A percentile compares a stretch with the other conserved stretches of the same genome.
Evolutionary conservation across 2,797 vertebrate species (phyloP).

Genomic region (Erithacus rubecula): DNA sequence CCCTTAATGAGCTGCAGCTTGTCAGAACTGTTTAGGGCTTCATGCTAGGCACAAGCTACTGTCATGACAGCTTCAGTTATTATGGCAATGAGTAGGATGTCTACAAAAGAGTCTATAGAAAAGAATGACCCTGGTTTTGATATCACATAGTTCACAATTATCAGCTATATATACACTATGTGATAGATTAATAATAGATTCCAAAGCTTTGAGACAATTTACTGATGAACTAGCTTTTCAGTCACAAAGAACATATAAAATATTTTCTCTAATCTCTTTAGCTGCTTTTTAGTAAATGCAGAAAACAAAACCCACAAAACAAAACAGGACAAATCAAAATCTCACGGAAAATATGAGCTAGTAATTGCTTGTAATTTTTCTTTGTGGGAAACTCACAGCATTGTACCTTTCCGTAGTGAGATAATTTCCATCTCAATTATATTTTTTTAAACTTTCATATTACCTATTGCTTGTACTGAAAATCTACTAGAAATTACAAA

Average conservation of each 20-base stretch:
- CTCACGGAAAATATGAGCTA: not conserved
- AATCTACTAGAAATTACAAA: not conserved
- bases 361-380: not conserved
- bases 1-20: conserved; percentile 98
- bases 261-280: conserved; percentile 12
- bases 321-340: not conserved
- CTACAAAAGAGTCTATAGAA: conserved; percentile 75
- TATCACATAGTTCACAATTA: conserved; percentile 74
- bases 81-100: conserved; percentile 80
- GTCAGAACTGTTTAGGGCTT: conserved; percentile 95
- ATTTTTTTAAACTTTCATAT: not conserved
- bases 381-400: not conserved
- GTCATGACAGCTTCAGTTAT: conserved; percentile 83
- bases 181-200: conserved; percentile 66
- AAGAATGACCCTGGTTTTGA: conserved; percentile 71
- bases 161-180: conserved; percentile 55
- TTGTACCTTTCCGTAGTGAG: not conserved
- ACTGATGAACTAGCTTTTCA: conserved; percentile 29
- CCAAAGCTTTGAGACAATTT: conserved; percentile 58
- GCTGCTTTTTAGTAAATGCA: not conserved
- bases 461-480: not conserved
- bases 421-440: not conserved
- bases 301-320: not conserved
- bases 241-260: conserved; percentile 21
- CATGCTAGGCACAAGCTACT: conserved; percentile 73